Conservation (phyloP, 2,888 invertebrate genomes). For the Pedicia rivosa region DNA sequence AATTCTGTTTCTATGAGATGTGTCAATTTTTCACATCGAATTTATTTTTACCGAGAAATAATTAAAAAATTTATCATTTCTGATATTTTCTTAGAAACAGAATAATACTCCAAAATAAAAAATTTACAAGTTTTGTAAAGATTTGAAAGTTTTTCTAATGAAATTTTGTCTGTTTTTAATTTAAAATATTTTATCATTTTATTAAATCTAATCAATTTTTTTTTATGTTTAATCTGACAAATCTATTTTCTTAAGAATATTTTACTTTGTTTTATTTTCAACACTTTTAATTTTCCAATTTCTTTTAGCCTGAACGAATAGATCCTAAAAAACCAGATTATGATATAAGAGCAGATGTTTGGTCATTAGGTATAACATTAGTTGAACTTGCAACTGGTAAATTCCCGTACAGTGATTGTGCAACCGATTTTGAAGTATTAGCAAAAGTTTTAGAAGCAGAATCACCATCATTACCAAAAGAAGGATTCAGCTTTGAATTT, state of each 20-base stretch:
- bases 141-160: too few relatives aligned
- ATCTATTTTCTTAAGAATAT: too few relatives aligned
- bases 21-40: too few relatives aligned
- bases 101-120: too few relatives aligned
- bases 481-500: conserved; percentile 71
- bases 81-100: too few relatives aligned
- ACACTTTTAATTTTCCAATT: conserved; percentile 8
- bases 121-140: too few relatives aligned
- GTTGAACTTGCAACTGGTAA: conserved; percentile 94
- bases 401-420: conserved; percentile 88
- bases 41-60: background rate
- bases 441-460: conserved; percentile 81
- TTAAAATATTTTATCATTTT: too few relatives aligned
- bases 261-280: background rate
- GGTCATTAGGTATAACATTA: conserved; percentile 93
- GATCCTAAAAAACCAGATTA: conserved; percentile 91
- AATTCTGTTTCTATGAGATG: too few relatives aligned
- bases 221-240: too few relatives aligned
- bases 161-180: too few relatives aligned
- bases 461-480: conserved; percentile 71
- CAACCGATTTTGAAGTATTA: conserved; percentile 95
- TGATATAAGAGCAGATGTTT: conserved; percentile 97
- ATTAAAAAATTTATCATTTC: background rate
- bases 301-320: conserved; percentile 81
- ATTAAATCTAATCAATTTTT: too few relatives aligned